These are phyloP conservation scores for Dicyrtoma fusca DNA, from an alignment of 2,888 invertebrate species.

Conservation along the genomic window DNA sequence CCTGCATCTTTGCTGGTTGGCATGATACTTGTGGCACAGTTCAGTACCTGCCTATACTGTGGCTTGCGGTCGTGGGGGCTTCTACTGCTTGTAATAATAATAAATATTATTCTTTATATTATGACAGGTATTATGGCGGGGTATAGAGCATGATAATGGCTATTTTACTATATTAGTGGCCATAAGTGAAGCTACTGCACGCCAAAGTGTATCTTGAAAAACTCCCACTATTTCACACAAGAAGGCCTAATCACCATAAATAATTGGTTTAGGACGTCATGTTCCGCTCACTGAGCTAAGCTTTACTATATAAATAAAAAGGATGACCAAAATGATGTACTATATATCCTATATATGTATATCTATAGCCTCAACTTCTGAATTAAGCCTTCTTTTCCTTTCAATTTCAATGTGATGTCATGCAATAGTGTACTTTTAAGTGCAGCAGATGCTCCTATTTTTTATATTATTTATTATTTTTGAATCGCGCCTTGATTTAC, in stretches of 20 bases:
- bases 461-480: too few species aligned
- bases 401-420: too few species aligned
- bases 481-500: slow-evolving; percentile 25
- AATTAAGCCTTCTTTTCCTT: not conserved
- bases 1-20: too few species aligned
- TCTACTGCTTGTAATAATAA: not conserved
- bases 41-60: too few species aligned
- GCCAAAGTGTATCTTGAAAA: too few species aligned
- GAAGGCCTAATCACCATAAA: slow-evolving; percentile 26
- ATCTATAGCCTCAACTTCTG: not conserved
- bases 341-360: too few species aligned
- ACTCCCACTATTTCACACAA: not conserved
- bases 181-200: not conserved
- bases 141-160: not conserved
- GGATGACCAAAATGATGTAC: too few species aligned
- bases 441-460: too few species aligned
- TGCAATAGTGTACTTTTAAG: too few species aligned
- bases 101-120: slow-evolving; percentile 1
- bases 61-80: not conserved
- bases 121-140: not conserved
- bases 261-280: slow-evolving; percentile 30
- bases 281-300: slow-evolving; percentile 1
- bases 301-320: too few species aligned
- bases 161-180: not conserved
- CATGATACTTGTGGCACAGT: too few species aligned